Base-by-base conservation (phyloP, 2,888 invertebrate species). In the Nasonovia ribisnigri region DNA sequence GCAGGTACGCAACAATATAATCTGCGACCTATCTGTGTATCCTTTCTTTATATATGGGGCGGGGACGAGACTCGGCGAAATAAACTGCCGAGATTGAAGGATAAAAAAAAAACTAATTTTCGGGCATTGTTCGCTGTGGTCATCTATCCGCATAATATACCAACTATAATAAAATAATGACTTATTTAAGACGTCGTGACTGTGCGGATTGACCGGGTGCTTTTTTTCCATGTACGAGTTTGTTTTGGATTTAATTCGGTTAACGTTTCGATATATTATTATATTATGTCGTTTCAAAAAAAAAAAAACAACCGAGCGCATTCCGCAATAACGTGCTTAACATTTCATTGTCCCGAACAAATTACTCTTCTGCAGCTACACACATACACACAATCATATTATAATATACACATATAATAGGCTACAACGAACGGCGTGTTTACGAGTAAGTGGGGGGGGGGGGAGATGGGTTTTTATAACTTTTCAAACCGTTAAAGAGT, bases 321-420 rank as follows among this genome's bases (percentile, higher is more conserved):
- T 90, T 90, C 77, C 90, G 51, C 48, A 48, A 90, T 77, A 90
- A 90, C 90, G 51, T 77, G 90, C 77, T 90, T 90, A 77, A 90
- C 77, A 90, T 90, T 90, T 84, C 51, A 90, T 90, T 84, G 90
- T 84, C 42, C 51, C 16, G 51, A 36, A 84, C 36, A 90, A 90
- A 67, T 60, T 90, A 90, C 60, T 51, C 42, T 51, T 54, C 36
- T 36, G 88, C 24, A 51, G 26, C 3, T 42, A n/a, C 48, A 48
- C n/a, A 16, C 26, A 46, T 1, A 8, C 57, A 26, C 54, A 29
- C 67, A 29, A 67, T 8, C 67, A 13, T 60, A 36, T 84, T 51
- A 51, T 51, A 51, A 20, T 54, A 54, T 54, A 54, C 54, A 77
- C 6, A 36, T 77, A 77, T 77, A 77, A 77, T 77, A 36, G 77